Percentiles rank a stretch among this genome's conserved stretches.
phyloP scores from a whole-genome alignment of 2,888 invertebrate species.

The Athripsodes cinereus region DNA sequence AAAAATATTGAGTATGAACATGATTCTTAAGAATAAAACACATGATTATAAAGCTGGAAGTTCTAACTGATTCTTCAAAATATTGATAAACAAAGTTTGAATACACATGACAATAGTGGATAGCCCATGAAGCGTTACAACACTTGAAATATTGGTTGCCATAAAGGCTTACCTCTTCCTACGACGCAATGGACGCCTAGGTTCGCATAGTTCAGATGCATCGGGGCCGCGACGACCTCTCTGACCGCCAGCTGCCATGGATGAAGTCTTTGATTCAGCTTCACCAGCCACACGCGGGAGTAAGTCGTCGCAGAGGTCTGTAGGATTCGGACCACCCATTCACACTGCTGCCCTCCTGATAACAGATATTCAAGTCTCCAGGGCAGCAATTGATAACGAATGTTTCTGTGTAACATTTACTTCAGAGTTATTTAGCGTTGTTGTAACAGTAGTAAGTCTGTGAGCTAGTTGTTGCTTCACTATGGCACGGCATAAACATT shows the following conservation, averaged over 20 bases:
- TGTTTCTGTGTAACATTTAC: too few species aligned
- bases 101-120: background rate
- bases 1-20: background rate
- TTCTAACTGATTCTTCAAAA: too few species aligned
- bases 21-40: too few species aligned
- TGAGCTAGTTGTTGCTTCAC: too few species aligned
- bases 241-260: slow-evolving; percentile 9
- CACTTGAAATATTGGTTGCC: background rate
- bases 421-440: too few species aligned
- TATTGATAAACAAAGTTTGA: background rate
- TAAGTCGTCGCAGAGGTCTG: slow-evolving; percentile 12
- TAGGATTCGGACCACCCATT: slow-evolving; percentile 17
- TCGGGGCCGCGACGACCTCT: slow-evolving; percentile 9
- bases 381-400: too few species aligned
- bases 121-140: too few species aligned
- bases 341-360: background rate
- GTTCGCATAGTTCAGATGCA: slow-evolving; percentile 16
- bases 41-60: too few species aligned
- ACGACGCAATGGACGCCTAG: slow-evolving; percentile 15
- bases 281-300: slow-evolving; percentile 14
- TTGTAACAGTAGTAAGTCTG: too few species aligned
- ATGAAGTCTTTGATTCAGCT: slow-evolving; percentile 7
- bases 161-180: slow-evolving; percentile 15
- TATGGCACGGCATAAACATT: too few species aligned
- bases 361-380: too few species aligned